Conservation (phyloP, 2,797 vertebrate species). For the Lophotriccus pileatus region DNA sequence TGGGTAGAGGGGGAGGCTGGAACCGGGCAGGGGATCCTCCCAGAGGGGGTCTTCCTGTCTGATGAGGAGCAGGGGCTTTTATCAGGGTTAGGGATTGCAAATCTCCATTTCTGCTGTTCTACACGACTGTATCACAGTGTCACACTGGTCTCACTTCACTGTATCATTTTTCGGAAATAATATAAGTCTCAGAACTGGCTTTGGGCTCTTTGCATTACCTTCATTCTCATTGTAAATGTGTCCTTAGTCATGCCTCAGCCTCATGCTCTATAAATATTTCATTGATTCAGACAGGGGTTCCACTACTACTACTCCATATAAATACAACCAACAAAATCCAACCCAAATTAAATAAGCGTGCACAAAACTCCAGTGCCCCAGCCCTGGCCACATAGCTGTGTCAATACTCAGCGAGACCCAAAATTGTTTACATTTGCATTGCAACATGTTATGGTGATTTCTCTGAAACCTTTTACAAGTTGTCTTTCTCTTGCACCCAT, state of each 20-base stretch:
- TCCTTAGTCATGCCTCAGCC: background rate
- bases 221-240: background rate
- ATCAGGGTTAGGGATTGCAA: accelerated
- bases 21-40: background rate
- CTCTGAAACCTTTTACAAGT: background rate
- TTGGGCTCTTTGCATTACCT: background rate
- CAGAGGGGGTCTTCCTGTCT: background rate
- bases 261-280: background rate
- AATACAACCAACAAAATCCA: background rate
- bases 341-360: background rate
- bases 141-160: background rate
- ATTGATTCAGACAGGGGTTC: background rate
- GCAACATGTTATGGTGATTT: background rate
- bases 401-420: background rate
- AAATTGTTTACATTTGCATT: background rate
- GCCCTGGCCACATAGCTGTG: background rate
- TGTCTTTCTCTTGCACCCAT: background rate
- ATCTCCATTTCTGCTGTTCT: background rate
- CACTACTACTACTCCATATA: background rate
- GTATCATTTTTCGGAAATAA: background rate
- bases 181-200: background rate
- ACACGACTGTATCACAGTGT: background rate
- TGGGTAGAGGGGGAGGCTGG: background rate
- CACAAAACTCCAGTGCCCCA: background rate
- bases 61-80: background rate